Evolutionary conservation across 2,888 invertebrate species (phyloP).

Genomic region (Lepidocyrtoides sp.): DNA sequence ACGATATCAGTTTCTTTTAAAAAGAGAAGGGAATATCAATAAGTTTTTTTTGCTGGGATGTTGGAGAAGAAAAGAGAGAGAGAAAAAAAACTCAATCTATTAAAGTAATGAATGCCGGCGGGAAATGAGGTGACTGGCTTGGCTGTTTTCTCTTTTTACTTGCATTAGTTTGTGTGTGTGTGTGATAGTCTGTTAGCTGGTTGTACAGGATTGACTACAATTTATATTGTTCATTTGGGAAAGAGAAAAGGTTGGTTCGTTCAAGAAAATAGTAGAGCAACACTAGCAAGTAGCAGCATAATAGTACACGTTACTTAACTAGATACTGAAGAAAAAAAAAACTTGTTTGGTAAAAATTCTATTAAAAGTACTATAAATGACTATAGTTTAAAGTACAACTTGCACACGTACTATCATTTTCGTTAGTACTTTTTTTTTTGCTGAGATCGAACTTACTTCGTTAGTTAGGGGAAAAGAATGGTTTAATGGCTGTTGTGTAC

Average conservation of each 20-base stretch:
- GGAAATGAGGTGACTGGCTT: conserved; percentile 70
- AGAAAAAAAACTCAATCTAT: conserved; percentile 77
- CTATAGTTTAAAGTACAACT: conserved; percentile 14
- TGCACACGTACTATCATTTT: conserved; percentile 36
- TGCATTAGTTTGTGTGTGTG: not conserved
- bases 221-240: conserved; percentile 68
- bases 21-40: conserved; percentile 54
- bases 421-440: conserved; percentile 37
- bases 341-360: conserved; percentile 43
- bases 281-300: conserved; percentile 27
- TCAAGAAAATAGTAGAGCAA: conserved; percentile 8
- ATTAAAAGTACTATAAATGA: conserved; percentile 56
- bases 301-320: conserved; percentile 39
- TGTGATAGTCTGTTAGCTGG: not conserved
- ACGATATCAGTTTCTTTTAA: conserved; percentile 42
- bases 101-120: conserved; percentile 78
- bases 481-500: conserved; percentile 25
- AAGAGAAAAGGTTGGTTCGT: not conserved
- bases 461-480: conserved; percentile 27
- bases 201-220: conserved; percentile 31
- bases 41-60: conserved; percentile 32
- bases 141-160: conserved; percentile 35
- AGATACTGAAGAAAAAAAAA: not conserved
- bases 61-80: conserved; percentile 44
- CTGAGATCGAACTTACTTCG: not conserved